These are phyloP conservation scores for Phalloptychus januarius DNA, from an alignment of 2,797 vertebrate species.

Conservation along the genomic window DNA sequence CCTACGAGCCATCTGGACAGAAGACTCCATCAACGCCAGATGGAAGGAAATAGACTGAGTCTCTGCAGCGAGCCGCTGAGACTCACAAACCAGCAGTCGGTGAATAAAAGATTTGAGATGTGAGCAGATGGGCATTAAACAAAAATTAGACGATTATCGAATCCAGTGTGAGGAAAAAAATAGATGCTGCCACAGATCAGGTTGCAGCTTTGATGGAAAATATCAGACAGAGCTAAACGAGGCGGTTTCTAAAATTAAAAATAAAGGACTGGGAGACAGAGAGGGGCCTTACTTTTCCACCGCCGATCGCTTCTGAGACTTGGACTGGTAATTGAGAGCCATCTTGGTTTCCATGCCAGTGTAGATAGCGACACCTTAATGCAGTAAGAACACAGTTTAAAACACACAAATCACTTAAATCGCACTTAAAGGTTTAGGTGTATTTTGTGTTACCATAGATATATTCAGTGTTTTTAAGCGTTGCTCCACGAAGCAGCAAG, in stretches of 20 bases:
- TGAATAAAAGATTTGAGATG: conserved; percentile 28
- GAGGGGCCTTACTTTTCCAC: conserved; percentile 91
- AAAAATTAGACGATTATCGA: conserved; percentile 7
- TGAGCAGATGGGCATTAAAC: conserved; percentile 17
- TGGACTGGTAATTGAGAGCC: conserved; percentile 97
- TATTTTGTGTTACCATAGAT: conserved; percentile 86
- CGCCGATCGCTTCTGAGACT: conserved; percentile 96
- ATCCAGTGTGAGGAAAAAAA: background rate
- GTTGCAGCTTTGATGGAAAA: background rate
- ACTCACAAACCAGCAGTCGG: conserved; percentile 5
- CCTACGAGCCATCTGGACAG: conserved; percentile 57
- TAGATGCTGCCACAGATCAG: conserved; percentile 7
- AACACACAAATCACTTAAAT: background rate
- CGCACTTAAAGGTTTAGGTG: background rate
- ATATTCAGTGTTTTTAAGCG: conserved; percentile 93
- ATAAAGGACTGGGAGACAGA: background rate
- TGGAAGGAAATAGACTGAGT: conserved; percentile 38
- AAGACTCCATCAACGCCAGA: conserved; percentile 33
- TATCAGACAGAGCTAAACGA: conserved; percentile 14
- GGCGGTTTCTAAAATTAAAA: background rate
- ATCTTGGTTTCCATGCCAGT: conserved; percentile 99
- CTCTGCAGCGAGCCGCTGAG: conserved; percentile 5
- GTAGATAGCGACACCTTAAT: conserved; percentile 92
- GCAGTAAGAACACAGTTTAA: conserved; percentile 6
- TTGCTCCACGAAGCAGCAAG: conserved; percentile 94